A percentile compares a stretch with the other conserved stretches of the same genome.
Conservation (phyloP, 2,797 vertebrate species). For the Rhinatrema bivittatum region DNA sequence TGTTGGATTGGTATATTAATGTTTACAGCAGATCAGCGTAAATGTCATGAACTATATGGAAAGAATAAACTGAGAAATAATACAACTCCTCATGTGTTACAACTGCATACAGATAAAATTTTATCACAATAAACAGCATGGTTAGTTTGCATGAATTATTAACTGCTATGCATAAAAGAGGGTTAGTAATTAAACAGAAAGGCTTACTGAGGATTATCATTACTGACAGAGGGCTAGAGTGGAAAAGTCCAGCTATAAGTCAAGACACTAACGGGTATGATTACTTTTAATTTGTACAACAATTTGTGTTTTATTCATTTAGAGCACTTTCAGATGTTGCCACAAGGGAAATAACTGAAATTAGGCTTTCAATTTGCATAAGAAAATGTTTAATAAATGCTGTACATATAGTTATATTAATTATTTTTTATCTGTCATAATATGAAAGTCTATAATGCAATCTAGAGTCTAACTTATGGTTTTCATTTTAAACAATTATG, state of each 20-base stretch:
- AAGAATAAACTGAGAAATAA: conserved; percentile 41
- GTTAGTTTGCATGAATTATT: conserved; percentile 51
- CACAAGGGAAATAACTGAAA: conserved; percentile 7
- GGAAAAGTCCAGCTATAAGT: conserved; percentile 32
- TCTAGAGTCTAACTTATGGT: conserved; percentile 18
- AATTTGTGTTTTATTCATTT: conserved; percentile 36
- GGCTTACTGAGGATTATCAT: conserved; percentile 33
- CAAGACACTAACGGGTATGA: conserved; percentile 20
- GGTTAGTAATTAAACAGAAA: conserved; percentile 37
- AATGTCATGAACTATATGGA: conserved; percentile 44
- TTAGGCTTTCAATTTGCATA: conserved; percentile 20
- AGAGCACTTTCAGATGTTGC: conserved; percentile 20
- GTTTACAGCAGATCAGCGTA: conserved; percentile 38
- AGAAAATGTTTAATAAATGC: conserved; percentile 29
- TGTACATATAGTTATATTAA: conserved; percentile 20
- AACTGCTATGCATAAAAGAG: conserved; percentile 39
- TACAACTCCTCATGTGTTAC: conserved; percentile 29
- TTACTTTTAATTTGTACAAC: conserved; percentile 30
- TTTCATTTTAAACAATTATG: conserved; percentile 7
- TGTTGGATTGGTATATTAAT: conserved; percentile 38
- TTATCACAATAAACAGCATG: conserved; percentile 50
- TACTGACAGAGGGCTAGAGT: conserved; percentile 36
- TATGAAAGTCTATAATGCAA: conserved; percentile 10
- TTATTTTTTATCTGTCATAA: conserved; percentile 15
- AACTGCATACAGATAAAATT: conserved; percentile 37